phyloP scores from a whole-genome alignment of 2,113 vertebrate species.

The Archilochus colubris region DNA sequence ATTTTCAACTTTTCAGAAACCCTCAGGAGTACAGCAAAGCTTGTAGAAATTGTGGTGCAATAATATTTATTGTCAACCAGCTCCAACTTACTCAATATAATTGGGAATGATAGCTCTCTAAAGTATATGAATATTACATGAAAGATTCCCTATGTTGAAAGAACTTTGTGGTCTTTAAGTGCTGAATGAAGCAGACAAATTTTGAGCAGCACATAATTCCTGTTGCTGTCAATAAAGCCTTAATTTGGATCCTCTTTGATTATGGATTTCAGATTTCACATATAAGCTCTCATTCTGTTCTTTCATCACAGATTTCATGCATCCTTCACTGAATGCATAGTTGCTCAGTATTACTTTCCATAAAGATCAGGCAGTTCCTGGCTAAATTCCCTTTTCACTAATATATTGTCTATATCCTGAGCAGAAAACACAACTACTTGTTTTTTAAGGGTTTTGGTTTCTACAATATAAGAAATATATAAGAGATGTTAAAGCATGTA shows the following conservation, averaged over 20 bases:
- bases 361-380: background rate
- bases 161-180: background rate
- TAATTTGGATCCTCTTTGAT: background rate
- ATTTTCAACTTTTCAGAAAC: background rate
- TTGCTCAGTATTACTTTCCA: background rate
- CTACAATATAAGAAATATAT: background rate
- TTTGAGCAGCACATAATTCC: background rate
- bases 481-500: background rate
- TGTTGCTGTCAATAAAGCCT: background rate
- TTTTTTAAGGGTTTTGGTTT: background rate
- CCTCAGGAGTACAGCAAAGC: background rate
- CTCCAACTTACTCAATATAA: background rate
- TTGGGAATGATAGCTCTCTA: background rate
- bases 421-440: background rate
- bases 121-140: background rate
- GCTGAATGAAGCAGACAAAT: background rate
- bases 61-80: conserved; percentile 2
- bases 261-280: background rate
- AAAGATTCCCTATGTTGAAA: background rate
- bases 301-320: background rate
- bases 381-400: background rate
- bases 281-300: background rate
- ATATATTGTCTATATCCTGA: background rate
- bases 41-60: background rate
- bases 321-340: background rate